These are phyloP conservation scores for Coremacera marginata DNA, from an alignment of 2,888 invertebrate species.

Conservation along the genomic window DNA sequence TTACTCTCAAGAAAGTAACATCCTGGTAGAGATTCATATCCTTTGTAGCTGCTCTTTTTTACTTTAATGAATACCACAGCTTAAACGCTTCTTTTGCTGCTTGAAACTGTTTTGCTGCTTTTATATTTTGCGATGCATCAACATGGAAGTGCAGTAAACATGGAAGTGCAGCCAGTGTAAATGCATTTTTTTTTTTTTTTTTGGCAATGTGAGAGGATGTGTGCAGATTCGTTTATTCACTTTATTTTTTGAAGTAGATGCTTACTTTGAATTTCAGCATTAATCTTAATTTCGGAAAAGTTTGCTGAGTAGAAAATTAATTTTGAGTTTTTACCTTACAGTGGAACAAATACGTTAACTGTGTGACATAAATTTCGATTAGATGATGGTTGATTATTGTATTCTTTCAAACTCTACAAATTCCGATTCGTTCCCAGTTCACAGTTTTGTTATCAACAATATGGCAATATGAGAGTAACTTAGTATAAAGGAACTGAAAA, in stretches of 20 bases:
- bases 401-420: no score
- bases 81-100: neutral
- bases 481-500: no score
- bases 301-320: neutral
- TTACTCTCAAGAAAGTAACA: neutral
- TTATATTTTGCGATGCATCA: slow-evolving; percentile 15
- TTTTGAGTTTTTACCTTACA: neutral
- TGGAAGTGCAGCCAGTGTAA: neutral
- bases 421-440: no score
- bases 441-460: no score
- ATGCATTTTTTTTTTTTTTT: neutral
- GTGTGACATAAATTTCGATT: no score
- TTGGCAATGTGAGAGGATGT: neutral
- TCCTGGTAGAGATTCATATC: neutral
- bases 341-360: neutral
- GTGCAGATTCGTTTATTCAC: neutral
- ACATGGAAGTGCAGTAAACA: neutral
- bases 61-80: slow-evolving; percentile 25
- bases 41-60: neutral
- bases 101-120: neutral
- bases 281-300: neutral
- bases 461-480: no score
- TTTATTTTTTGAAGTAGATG: neutral
- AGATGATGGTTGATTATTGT: no score
- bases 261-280: slow-evolving; percentile 1